Evolutionary conservation across 2,797 vertebrate genomes (phyloP).

Genomic region (Dicrostonyx torquatus): DNA sequence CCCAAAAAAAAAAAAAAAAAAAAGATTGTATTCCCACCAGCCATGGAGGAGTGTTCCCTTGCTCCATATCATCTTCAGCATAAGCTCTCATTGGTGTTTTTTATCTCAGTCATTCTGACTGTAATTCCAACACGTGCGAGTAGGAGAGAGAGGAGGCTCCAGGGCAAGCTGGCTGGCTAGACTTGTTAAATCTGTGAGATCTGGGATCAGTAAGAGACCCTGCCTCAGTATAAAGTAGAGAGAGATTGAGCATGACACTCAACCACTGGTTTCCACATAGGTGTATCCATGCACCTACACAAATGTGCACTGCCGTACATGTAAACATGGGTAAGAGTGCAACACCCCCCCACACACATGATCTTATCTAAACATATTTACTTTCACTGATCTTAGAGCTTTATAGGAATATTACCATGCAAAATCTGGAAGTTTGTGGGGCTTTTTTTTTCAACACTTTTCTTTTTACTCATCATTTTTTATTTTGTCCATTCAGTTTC

Average conservation of each 20-base stretch:
- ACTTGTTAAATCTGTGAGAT: too few relatives aligned
- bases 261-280: background rate
- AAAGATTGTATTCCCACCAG: too few relatives aligned
- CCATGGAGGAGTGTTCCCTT: too few relatives aligned
- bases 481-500: slow-evolving; percentile 11
- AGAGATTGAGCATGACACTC: background rate
- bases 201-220: background rate
- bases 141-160: background rate
- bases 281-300: background rate
- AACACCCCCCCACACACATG: background rate
- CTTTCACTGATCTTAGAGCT: background rate
- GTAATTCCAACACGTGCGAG: too few relatives aligned
- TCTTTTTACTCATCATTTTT: background rate
- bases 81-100: too few relatives aligned
- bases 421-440: background rate
- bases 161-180: background rate
- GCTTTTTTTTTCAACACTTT: background rate
- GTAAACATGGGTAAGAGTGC: background rate
- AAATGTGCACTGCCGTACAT: too few relatives aligned
- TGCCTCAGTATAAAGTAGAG: background rate
- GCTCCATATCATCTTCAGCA: too few relatives aligned
- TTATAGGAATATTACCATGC: background rate
- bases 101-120: too few relatives aligned
- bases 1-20: too few relatives aligned
- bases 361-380: slow-evolving; percentile 11